Percentiles rank a stretch among this genome's conserved stretches.
Conservation (phyloP, 2,113 vertebrate species). For the Crotalus helleri region DNA sequence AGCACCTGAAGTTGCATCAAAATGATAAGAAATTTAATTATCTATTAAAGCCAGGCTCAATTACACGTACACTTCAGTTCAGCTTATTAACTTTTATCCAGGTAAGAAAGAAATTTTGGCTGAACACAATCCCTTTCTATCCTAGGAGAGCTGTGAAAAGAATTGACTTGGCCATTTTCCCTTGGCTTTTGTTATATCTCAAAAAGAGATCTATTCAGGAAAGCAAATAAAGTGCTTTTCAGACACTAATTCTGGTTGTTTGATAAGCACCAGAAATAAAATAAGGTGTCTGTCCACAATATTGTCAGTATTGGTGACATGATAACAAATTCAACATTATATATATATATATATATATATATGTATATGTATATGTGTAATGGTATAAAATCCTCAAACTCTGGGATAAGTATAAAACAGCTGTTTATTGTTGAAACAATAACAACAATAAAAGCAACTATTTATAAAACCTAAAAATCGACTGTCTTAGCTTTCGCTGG, state of each 20-base stretch:
- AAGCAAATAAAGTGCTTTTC: slow-evolving; percentile 41
- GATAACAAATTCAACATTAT: neutral
- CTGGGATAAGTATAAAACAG: no score
- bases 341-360: no score
- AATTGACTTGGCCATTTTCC: neutral
- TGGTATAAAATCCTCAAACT: no score
- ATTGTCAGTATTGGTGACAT: slow-evolving; percentile 42
- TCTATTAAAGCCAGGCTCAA: slow-evolving; percentile 9
- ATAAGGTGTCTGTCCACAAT: slow-evolving; percentile 18
- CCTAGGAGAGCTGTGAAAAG: slow-evolving; percentile 19
- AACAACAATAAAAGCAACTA: no score
- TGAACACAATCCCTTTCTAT: slow-evolving; percentile 21
- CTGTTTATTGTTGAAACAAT: no score
- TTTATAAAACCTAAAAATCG: no score
- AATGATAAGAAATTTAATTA: slow-evolving; percentile 37
- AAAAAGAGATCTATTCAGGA: slow-evolving; percentile 10
- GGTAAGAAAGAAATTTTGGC: slow-evolving; percentile 33
- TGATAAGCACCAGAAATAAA: slow-evolving; percentile 27
- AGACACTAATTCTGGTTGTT: slow-evolving; percentile 10
- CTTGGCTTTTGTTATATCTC: slow-evolving; percentile 19
- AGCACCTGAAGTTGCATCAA: neutral
- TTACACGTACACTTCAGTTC: slow-evolving; percentile 10
- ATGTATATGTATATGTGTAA: no score
- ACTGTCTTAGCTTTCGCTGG: no score
- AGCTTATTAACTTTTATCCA: slow-evolving; percentile 33